Conservation (phyloP, 2,113 vertebrate genomes). For the Centropristis striata region DNA sequence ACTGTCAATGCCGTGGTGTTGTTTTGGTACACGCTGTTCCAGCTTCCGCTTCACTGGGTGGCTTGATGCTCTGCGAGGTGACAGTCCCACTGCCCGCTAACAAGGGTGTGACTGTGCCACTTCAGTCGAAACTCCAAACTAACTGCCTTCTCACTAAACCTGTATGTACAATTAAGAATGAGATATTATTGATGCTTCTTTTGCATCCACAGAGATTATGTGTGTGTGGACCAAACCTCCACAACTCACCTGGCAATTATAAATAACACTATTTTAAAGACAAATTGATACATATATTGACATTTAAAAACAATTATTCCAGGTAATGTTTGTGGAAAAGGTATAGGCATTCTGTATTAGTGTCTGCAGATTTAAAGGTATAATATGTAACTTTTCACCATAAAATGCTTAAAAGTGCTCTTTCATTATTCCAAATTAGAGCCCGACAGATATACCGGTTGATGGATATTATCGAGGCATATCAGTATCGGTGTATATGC, state of each 20-base stretch:
- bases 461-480: too few relatives aligned
- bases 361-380: neutral
- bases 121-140: conserved; percentile 36
- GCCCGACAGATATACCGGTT: too few relatives aligned
- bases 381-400: too few relatives aligned
- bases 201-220: neutral
- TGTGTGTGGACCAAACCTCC: too few relatives aligned
- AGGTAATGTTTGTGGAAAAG: neutral
- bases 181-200: neutral
- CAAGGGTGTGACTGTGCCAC: conserved; percentile 63
- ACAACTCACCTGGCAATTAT: too few relatives aligned
- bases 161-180: neutral
- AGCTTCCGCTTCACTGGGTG: conserved; percentile 57
- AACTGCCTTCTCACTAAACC: conserved; percentile 24
- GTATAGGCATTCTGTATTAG: neutral
- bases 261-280: too few relatives aligned
- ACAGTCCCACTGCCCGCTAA: conserved; percentile 56
- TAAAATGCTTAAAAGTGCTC: too few relatives aligned
- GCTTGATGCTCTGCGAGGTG: conserved; percentile 51
- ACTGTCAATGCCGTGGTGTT: conserved; percentile 43
- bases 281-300: too few relatives aligned
- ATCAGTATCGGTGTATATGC: too few relatives aligned
- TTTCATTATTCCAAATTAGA: too few relatives aligned
- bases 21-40: conserved; percentile 72
- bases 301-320: neutral